Evolutionary conservation across 1,140 invertebrate genomes (phyloP), one percentile per base, ranked within the genome.

Genomic region (Doryteuthis pealeii): DNA sequence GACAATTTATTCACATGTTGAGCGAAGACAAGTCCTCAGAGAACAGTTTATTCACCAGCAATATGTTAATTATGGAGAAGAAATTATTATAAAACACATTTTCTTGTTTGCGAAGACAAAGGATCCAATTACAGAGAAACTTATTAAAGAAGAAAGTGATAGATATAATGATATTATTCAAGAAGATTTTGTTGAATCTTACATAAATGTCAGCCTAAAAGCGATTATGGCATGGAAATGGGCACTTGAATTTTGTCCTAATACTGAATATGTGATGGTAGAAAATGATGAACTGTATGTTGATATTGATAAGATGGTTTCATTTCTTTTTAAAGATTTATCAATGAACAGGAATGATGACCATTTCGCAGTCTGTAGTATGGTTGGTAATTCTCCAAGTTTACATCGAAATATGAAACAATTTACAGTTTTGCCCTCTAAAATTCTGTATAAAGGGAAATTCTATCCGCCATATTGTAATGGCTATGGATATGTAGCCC

Each of bases 201-300:
- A 80, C 67, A n/a, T 35, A 6, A 80, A 79, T 65, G 70, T 77
- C 14, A 77, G 74, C 18, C 33, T 74, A 2, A 81, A 81, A 73
- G 72, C 73, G 14, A 75, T 80, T 30, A 81, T 80, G 78, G 79
- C 73, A 14, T 76, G 75, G 32, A 77, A 77, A 70, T 81, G 80
- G 80, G 72, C 74, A 1, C 49, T 71, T 3, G 35, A 54, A 2
- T 72, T 74, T 71, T 81, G 80, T 58, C 22, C 54, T 2, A 68
- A 70, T 15, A 72, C 78, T 10, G 67, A 73, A 14, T 77, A 74
- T 31, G 69, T 72, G 28, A 66, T 80, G 15, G 75, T 76, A 72
- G 71, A 78, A 3, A 75, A 81, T 40, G 80, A 81, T 45, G 80
- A 81, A 43, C 67, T 77, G 10, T 74, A 79, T 40, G 82, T 83